A percentile compares a stretch with the other conserved stretches of the same genome.
Evolutionary conservation across 2,888 invertebrate genomes (phyloP).

Genomic region (Bellardia pandia): DNA sequence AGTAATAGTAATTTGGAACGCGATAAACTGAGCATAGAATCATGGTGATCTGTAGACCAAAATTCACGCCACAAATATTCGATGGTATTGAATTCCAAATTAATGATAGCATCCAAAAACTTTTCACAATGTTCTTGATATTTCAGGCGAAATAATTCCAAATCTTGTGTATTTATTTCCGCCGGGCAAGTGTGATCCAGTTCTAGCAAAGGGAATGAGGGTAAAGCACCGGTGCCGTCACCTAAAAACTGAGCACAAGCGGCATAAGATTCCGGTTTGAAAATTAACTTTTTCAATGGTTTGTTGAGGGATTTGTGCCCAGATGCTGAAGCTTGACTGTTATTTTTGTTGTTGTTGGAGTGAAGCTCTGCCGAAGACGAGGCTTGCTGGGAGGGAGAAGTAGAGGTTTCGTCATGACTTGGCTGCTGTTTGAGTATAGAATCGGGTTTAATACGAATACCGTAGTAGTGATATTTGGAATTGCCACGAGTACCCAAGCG

Average conservation of each 20-base stretch:
- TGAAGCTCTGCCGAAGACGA: background rate
- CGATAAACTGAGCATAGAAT: slow-evolving; percentile 90
- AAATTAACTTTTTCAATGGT: slow-evolving; percentile 74
- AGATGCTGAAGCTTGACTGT: slow-evolving; percentile 40
- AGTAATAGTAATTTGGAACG: slow-evolving; percentile 85
- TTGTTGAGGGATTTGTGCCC: slow-evolving; percentile 51
- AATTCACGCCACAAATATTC: slow-evolving; percentile 96
- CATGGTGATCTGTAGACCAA: slow-evolving; percentile 94
- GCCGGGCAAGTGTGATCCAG: slow-evolving; percentile 87
- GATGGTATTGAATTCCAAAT: slow-evolving; percentile 94
- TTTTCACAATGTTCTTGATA: slow-evolving; percentile 97
- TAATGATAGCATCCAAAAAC: slow-evolving; percentile 95
- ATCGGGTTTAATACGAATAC: slow-evolving; percentile 96
- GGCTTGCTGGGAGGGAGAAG: slow-evolving; percentile 60
- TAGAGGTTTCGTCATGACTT: slow-evolving; percentile 84
- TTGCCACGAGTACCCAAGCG: slow-evolving; percentile 98
- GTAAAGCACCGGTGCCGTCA: slow-evolving; percentile 89
- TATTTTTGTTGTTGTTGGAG: slow-evolving; percentile 4
- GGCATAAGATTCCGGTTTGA: slow-evolving; percentile 83
- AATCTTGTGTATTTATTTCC: slow-evolving; percentile 90
- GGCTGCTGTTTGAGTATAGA: slow-evolving; percentile 87
- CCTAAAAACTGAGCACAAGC: slow-evolving; percentile 90
- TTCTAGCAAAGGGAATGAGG: slow-evolving; percentile 91
- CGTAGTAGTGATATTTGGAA: slow-evolving; percentile 99
- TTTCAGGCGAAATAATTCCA: slow-evolving; percentile 90